Base-by-base conservation (phyloP, 2,797 vertebrate species). In the Halcyon chelicuti region DNA sequence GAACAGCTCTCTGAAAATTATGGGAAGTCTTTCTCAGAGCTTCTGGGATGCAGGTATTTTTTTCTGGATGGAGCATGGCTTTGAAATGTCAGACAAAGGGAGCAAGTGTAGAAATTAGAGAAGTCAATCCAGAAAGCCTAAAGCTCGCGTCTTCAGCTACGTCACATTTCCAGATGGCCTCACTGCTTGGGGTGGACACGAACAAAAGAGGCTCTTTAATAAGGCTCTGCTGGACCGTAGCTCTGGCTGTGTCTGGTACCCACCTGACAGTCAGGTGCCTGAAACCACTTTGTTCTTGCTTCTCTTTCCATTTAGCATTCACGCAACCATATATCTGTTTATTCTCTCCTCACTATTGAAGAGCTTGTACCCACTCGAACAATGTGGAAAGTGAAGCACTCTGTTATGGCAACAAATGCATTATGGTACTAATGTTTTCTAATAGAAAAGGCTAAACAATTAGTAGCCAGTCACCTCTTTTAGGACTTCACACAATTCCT, bases 241-340 rank as follows among this genome's bases (percentile, higher is more conserved):
- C 61, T 87, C 74, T 87, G 85, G 40, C 75, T 74, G 33, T 70
- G 86, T 35, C 57, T 83, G 61, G 22, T 51, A 55, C 49, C 66
- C 90, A 95, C 94, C 91, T 96, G 95, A 95, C 72, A 88, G 86
- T 96, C 95, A 96, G 86, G 78, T 88, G 94, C 39, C 70, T 75
- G 11, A 42, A 72, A 66, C 0, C 0, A 40, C 72, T 94, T 93
- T 86, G 54, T 75, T 86, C 58, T 76, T 92, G 25, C 37, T 83
- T 72, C 62, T 55, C 17, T 37, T 86, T 15, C 39, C 37, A 3
- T 78, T 94, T 42, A 70, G 5, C 22, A 33, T 75, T 91, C 91
- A 35, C 4, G 4, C n/a, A 86, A 29, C 49, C 20, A 21, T 37
- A 16, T 54, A 65, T 10, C 14, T 86, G 5, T 73, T 83, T 93